Conservation (phyloP, 2,113 vertebrate genomes). For the Gobio gobio region DNA sequence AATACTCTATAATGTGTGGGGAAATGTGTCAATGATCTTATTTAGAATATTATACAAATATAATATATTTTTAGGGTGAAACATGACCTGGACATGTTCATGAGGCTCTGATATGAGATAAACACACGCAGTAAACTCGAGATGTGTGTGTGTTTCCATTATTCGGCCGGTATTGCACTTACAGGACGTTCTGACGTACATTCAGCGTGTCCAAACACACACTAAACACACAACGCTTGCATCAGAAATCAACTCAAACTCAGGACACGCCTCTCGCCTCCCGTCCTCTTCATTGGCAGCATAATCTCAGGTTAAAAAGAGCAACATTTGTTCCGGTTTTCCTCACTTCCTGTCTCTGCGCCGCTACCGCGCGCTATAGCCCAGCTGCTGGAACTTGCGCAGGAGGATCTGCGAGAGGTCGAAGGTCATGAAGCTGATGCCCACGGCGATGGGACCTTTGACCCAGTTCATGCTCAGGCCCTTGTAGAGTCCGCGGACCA, state of each 20-base stretch:
- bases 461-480: constrained; percentile 99
- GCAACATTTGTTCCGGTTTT: neutral
- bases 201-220: constrained; percentile 14
- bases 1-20: neutral
- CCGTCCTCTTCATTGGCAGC: constrained; percentile 25
- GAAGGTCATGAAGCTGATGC: constrained; percentile 98
- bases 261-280: neutral
- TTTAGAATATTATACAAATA: neutral
- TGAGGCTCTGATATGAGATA: neutral
- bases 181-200: neutral
- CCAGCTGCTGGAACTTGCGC: constrained; percentile 79
- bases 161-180: constrained; percentile 11
- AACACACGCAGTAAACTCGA: neutral
- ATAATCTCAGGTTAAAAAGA: neutral
- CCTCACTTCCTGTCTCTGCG: neutral
- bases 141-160: neutral
- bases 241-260: neutral
- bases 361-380: constrained; percentile 65
- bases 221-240: neutral
- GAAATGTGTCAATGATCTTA: neutral
- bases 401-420: constrained; percentile 94
- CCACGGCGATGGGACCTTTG: constrained; percentile 94
- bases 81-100: neutral
- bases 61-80: neutral
- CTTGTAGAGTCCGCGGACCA: constrained; percentile 90